Evolutionary conservation across 2,113 vertebrate species (phyloP), one percentile per base, ranked within the genome.

Genomic region (Oncorhynchus gorbuscha): DNA sequence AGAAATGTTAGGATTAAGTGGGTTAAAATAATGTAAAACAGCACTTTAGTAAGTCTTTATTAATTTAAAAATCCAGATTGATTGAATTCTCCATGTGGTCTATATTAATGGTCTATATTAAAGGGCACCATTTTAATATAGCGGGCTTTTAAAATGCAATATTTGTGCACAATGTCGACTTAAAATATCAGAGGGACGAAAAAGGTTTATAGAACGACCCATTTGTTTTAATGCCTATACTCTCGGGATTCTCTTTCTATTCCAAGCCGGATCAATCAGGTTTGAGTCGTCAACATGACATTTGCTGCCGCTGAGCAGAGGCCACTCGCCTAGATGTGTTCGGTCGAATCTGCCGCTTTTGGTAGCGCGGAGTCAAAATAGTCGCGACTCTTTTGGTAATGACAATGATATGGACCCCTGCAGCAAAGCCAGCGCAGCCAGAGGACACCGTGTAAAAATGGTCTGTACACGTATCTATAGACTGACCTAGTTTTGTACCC

Each of bases 351-450:
- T 9, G 30, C 85, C 76, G 64, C 82, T 88, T 89, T 90, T 85
- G 86, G 87, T 83, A 83, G 80, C 81, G 70, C 8, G 5, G 32
- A 14, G 72, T 78, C 59, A 83, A 91, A 92, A 90, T 90, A 89
- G 90, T 83, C 64, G 70, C 82, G 76, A 88, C 90, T 85, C 83
- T 88, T 90, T 90, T 87, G 90, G 88, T 83, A 81, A 81, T 76
- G 74, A 0, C 66, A 24, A 67, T 14, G 75, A 83, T 3, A 16
- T 49, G 68, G 11, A 7, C 55, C 84, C 84, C 81, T 89, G 81
- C 85, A 80, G 76, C 76, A 11, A 77, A 14, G 61, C 22, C 9
- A 16, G 16, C 30, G 2, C 39, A 45, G 39, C 8, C 72, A 28
- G 35, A 77, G 69, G n/a, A 76, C 76, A 65, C 22, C 6, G 35